Percentiles rank a stretch among this genome's conserved stretches.
Evolutionary conservation across 2,797 vertebrate genomes (phyloP).

Genomic region (Microctenopoma lineatum): DNA sequence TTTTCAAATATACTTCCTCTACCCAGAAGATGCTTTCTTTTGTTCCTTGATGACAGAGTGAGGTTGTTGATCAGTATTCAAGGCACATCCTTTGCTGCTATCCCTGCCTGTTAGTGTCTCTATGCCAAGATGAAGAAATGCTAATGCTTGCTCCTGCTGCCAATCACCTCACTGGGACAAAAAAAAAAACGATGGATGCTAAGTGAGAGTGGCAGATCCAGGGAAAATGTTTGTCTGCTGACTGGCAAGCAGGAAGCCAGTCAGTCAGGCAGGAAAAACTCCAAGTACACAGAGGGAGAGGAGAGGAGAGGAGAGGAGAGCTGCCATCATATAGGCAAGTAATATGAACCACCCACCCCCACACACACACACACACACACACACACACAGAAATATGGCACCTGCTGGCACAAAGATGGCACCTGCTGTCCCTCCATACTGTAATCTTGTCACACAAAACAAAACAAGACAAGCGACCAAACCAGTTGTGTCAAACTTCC

Average conservation of each 20-base stretch:
- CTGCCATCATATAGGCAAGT: constrained; percentile 7
- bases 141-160: constrained; percentile 78
- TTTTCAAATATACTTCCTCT: constrained; percentile 21
- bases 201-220: constrained; percentile 81
- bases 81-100: constrained; percentile 63
- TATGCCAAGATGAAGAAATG: constrained; percentile 80
- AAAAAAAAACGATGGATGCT: constrained; percentile 69
- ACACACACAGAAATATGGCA: constrained; percentile 7
- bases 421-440: constrained; percentile 15
- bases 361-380: constrained; percentile 12
- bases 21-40: constrained; percentile 44
- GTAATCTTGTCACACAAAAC: constrained; percentile 13
- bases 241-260: constrained; percentile 55
- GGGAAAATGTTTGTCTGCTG: constrained; percentile 78
- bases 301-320: not conserved
- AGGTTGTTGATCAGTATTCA: constrained; percentile 69
- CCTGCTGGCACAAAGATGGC: constrained; percentile 2
- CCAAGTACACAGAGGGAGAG: constrained; percentile 14
- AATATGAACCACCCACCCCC: not conserved
- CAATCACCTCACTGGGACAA: constrained; percentile 72
- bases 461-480: constrained; percentile 6
- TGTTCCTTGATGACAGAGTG: constrained; percentile 40
- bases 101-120: constrained; percentile 73
- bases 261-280: constrained; percentile 43
- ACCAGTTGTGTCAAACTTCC: constrained; percentile 7